phyloP scores from a whole-genome alignment of 2,113 vertebrate genomes.

The Pogona vitticeps region DNA sequence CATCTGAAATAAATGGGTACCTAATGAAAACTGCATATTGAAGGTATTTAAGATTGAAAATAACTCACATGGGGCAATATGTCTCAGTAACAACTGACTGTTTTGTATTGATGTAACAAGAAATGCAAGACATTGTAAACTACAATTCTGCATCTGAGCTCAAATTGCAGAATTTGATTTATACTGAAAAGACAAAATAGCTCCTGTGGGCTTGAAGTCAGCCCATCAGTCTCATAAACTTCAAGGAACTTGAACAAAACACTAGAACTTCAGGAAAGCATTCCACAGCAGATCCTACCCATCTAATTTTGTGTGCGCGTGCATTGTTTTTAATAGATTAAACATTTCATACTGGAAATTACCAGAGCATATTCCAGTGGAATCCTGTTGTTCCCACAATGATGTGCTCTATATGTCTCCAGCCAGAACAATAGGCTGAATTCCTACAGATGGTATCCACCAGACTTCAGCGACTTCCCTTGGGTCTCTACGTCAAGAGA shows the following conservation, averaged over 20 bases:
- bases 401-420: too few relatives aligned
- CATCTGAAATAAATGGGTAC: background rate
- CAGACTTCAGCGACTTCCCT: background rate
- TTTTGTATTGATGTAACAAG: background rate
- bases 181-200: background rate
- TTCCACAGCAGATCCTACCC: background rate
- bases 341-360: background rate
- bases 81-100: background rate
- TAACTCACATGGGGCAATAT: too few relatives aligned
- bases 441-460: too few relatives aligned
- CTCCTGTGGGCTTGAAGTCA: background rate
- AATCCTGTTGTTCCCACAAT: background rate
- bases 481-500: background rate
- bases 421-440: background rate
- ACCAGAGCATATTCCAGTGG: background rate
- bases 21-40: background rate
- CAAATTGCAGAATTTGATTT: background rate
- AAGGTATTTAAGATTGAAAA: background rate
- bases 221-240: too few relatives aligned
- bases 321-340: background rate
- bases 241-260: too few relatives aligned
- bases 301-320: background rate
- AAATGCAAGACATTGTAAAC: background rate
- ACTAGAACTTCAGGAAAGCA: too few relatives aligned
- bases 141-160: background rate